Percentiles rank a stretch among this genome's conserved stretches.
These are phyloP conservation scores for Poeciliopsis gracilis DNA, from an alignment of 2,797 vertebrate species.

Conservation along the genomic window DNA sequence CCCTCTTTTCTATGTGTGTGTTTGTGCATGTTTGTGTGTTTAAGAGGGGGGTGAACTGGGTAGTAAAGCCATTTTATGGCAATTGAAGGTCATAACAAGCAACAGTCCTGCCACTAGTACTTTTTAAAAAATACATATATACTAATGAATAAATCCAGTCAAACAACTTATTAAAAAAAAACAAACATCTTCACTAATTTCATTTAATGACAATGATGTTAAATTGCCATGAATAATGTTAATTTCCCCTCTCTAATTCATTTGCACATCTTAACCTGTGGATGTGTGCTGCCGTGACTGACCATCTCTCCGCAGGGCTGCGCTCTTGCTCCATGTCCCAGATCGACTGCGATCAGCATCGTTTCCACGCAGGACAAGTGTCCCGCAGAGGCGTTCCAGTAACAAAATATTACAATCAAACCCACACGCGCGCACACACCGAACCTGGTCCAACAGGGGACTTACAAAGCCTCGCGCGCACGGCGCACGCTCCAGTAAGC, in stretches of 20 bases:
- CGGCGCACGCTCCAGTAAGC: conserved; percentile 74
- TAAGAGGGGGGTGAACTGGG: conserved; percentile 48
- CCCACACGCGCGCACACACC: conserved; percentile 4
- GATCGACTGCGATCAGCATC: conserved; percentile 56
- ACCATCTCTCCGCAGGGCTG: conserved; percentile 66
- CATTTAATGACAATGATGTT: conserved; percentile 17
- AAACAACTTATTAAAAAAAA: conserved; percentile 15
- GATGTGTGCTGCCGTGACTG: conserved; percentile 46
- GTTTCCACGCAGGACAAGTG: conserved; percentile 51
- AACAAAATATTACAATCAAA: conserved; percentile 19
- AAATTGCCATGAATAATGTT: conserved; percentile 10
- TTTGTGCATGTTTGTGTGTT: conserved; percentile 18
- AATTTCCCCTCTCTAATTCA: conserved; percentile 15
- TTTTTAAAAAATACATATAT: conserved; percentile 26
- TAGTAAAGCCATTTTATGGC: conserved; percentile 73
- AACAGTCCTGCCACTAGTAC: conserved; percentile 25
- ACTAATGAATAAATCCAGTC: conserved; percentile 45
- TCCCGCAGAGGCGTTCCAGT: conserved; percentile 44
- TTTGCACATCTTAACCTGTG: conserved; percentile 53
- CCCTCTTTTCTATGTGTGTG: conserved; percentile 14
- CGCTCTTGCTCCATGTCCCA: conserved; percentile 64
- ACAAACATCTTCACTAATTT: neutral
- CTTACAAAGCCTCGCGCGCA: conserved; percentile 47
- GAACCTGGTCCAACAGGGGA: conserved; percentile 61
- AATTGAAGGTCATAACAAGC: conserved; percentile 78